These are phyloP conservation scores for Cepaea nemoralis DNA, from an alignment of 1,140 invertebrate genomes.

Conservation along the genomic window DNA sequence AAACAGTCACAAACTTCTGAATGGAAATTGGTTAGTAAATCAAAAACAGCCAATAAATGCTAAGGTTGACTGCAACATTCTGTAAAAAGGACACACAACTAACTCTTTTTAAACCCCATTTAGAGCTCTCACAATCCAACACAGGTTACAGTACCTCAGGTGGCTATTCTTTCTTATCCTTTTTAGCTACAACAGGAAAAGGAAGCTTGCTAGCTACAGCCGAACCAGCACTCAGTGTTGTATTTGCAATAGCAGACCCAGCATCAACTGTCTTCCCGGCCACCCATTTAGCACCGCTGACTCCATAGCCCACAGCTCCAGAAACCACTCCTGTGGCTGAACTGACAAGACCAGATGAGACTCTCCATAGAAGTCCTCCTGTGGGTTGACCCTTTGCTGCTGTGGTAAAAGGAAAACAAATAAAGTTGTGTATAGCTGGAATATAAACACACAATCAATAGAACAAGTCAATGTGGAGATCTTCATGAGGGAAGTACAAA, in stretches of 20 bases:
- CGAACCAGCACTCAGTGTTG: slow-evolving; percentile 60
- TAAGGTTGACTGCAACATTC: too few species aligned
- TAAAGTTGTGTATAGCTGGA: too few species aligned
- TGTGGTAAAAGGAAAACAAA: neutral
- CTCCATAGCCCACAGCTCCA: slow-evolving; percentile 66
- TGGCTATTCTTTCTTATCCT: slow-evolving; percentile 65
- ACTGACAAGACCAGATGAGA: slow-evolving; percentile 64
- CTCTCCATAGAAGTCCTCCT: slow-evolving; percentile 64
- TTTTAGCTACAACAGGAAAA: slow-evolving; percentile 57
- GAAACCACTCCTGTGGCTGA: slow-evolving; percentile 66
- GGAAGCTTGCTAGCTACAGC: slow-evolving; percentile 63
- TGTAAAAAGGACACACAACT: too few species aligned
- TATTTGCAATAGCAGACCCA: slow-evolving; percentile 61
- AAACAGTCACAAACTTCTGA: too few species aligned
- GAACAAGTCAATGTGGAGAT: too few species aligned
- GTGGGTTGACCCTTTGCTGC: slow-evolving; percentile 41
- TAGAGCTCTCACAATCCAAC: too few species aligned
- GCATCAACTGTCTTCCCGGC: slow-evolving; percentile 69
- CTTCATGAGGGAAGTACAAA: too few species aligned
- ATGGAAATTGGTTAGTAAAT: too few species aligned
- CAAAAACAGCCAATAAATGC: too few species aligned
- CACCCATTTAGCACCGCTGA: slow-evolving; percentile 69
- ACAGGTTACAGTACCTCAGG: neutral
- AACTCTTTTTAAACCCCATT: too few species aligned
- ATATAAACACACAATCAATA: too few species aligned